Conservation (phyloP, 2,888 invertebrate species). For the Geotrupes spiniger region DNA sequence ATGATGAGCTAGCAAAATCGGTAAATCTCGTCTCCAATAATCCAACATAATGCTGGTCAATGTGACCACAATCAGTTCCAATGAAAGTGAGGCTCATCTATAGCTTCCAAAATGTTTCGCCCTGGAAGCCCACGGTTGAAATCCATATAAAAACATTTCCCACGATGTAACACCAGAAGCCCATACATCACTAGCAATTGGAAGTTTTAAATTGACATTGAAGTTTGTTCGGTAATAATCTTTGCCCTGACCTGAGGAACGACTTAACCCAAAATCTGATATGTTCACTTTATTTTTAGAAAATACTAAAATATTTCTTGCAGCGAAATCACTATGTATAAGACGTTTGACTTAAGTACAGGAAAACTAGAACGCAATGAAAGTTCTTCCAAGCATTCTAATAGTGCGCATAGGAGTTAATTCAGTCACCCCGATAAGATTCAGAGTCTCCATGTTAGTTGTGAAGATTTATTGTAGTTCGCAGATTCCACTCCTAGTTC, state of each 20-base stretch:
- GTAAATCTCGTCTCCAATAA: conserved; percentile 96
- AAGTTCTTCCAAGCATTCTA: conserved; percentile 95
- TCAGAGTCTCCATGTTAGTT: conserved; percentile 87
- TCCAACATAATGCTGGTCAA: conserved; percentile 92
- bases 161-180: conserved; percentile 95
- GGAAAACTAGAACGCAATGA: conserved; percentile 88
- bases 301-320: conserved; percentile 96
- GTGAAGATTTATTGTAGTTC: no score
- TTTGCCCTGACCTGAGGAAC: conserved; percentile 94
- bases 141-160: conserved; percentile 99
- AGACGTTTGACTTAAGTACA: conserved; percentile 87
- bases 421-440: conserved; percentile 71
- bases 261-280: conserved; percentile 94
- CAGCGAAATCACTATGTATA: conserved; percentile 96
- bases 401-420: conserved; percentile 91
- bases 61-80: conserved; percentile 93
- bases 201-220: conserved; percentile 93
- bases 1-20: conserved; percentile 72
- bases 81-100: conserved; percentile 89
- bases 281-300: conserved; percentile 96
- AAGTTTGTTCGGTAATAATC: conserved; percentile 99
- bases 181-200: conserved; percentile 98
- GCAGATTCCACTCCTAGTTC: no score
- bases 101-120: conserved; percentile 91
- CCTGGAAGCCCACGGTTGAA: conserved; percentile 96